Percentiles rank a stretch among this genome's conserved stretches.
These are phyloP conservation scores for Antheraea mylitta DNA, from an alignment of 1,140 invertebrate genomes.

Conservation along the genomic window DNA sequence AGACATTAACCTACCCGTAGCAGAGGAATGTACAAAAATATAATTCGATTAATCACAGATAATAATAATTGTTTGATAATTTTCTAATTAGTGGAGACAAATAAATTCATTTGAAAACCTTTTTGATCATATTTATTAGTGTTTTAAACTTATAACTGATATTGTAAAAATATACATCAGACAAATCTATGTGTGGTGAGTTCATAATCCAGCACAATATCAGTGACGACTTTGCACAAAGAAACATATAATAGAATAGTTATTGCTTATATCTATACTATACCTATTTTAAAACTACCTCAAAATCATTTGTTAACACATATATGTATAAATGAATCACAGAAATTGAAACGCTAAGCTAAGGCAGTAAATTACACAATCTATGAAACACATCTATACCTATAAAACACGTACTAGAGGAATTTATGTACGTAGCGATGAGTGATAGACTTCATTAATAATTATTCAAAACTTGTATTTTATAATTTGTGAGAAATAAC, in stretches of 20 bases:
- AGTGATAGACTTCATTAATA: background rate
- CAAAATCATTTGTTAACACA: background rate
- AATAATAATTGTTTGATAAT: slow-evolving; percentile 29
- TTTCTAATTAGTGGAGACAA: slow-evolving; percentile 7
- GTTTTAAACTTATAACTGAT: too few species aligned
- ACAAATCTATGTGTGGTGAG: background rate
- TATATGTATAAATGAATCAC: slow-evolving; percentile 9
- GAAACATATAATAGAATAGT: background rate
- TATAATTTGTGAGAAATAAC: too few species aligned
- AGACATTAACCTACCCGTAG: slow-evolving; percentile 53
- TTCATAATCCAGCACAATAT: background rate
- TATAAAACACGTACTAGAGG: background rate
- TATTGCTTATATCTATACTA: background rate
- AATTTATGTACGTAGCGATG: background rate
- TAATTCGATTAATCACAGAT: slow-evolving; percentile 63
- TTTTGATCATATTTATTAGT: too few species aligned
- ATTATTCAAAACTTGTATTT: too few species aligned
- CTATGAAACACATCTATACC: slow-evolving; percentile 1
- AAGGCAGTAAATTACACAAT: slow-evolving; percentile 8
- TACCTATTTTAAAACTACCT: slow-evolving; percentile 3
- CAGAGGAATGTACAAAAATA: slow-evolving; percentile 75
- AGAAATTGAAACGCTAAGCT: slow-evolving; percentile 15
- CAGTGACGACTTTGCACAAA: too few species aligned
- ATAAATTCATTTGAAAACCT: too few species aligned
- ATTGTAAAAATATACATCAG: too few species aligned